Percentiles rank a stretch among this genome's conserved stretches.
These are phyloP conservation scores for Eupeodes latifasciatus DNA, from an alignment of 2,888 invertebrate species.

Conservation along the genomic window DNA sequence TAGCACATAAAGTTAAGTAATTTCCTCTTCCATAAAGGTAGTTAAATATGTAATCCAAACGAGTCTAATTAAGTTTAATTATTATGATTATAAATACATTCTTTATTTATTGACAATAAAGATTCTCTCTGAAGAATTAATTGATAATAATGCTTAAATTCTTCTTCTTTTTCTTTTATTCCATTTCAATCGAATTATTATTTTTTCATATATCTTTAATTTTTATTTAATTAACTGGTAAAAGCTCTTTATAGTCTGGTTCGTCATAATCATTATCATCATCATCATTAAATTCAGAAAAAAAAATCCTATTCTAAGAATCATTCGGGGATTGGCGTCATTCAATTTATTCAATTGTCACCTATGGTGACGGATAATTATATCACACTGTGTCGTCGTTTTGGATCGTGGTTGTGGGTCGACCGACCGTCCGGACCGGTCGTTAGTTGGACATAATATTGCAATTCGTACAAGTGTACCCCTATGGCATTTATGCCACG, in stretches of 20 bases:
- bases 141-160: not conserved
- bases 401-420: not conserved
- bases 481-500: conserved; percentile 32
- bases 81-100: too few species aligned
- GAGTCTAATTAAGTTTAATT: too few species aligned
- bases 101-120: too few species aligned
- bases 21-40: too few species aligned
- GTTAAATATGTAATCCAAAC: too few species aligned
- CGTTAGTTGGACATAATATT: not conserved
- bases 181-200: too few species aligned
- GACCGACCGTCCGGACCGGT: too few species aligned
- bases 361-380: conserved; percentile 69
- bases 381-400: conserved; percentile 28
- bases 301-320: conserved; percentile 32
- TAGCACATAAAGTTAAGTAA: too few species aligned
- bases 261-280: conserved; percentile 14
- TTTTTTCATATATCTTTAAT: not conserved
- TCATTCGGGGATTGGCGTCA: conserved; percentile 63
- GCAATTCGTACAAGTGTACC: not conserved
- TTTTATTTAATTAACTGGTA: not conserved
- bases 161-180: not conserved
- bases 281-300: not conserved
- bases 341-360: conserved; percentile 74
- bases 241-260: not conserved
- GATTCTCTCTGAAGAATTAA: too few species aligned